phyloP scores from a whole-genome alignment of 2,113 vertebrate genomes.

The Saccopteryx leptura region DNA sequence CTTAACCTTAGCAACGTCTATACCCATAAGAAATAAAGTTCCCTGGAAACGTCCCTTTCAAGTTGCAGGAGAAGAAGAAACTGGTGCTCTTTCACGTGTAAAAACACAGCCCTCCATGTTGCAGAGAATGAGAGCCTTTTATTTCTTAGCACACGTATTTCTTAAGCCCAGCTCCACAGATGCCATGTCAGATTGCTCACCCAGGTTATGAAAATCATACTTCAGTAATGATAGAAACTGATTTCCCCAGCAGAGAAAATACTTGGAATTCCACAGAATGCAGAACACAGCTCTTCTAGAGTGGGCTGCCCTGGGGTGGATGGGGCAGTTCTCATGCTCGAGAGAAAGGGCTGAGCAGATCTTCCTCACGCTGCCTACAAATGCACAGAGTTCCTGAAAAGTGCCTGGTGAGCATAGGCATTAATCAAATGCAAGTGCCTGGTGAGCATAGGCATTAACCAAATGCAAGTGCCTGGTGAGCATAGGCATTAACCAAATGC shows the following conservation, averaged over 20 bases:
- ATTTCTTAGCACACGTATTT: neutral
- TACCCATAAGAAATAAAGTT: neutral
- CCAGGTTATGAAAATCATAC: neutral
- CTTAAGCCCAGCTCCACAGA: neutral
- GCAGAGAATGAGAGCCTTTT: neutral
- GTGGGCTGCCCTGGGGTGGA: neutral
- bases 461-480: too few species aligned
- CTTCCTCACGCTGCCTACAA: neutral
- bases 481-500: neutral
- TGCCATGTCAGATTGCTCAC: neutral
- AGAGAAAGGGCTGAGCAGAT: neutral
- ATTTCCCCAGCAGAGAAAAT: neutral
- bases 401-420: rapidly evolving
- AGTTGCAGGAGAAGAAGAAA: neutral
- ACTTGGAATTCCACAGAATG: neutral
- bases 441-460: too few species aligned
- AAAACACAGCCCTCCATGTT: neutral
- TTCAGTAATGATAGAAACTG: neutral
- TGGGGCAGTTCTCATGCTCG: neutral
- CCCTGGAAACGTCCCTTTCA: neutral
- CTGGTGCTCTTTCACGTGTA: neutral
- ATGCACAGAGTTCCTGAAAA: neutral
- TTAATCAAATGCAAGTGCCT: too few species aligned
- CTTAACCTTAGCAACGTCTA: neutral
- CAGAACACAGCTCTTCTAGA: neutral